phyloP scores from a whole-genome alignment of 2,888 invertebrate species.

The Tethea ocularis region DNA sequence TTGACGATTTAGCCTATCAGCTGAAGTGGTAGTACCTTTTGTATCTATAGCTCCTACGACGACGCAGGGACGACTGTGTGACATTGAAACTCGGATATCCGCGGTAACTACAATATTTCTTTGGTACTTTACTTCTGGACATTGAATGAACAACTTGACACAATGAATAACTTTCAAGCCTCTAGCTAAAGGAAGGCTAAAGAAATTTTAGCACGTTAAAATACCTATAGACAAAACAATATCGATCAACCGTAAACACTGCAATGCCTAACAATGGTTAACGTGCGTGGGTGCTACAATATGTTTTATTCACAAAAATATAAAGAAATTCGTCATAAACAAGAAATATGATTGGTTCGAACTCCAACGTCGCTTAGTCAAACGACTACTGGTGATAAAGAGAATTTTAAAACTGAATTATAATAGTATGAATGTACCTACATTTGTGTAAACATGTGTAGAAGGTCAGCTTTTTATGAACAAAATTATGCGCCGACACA shows the following conservation, averaged over 20 bases:
- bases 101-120: constrained; percentile 24
- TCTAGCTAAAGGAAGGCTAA: constrained; percentile 25
- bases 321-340: not conserved
- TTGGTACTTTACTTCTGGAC: constrained; percentile 30
- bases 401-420: not conserved
- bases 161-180: constrained; percentile 20
- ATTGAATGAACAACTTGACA: constrained; percentile 20
- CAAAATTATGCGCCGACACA: not conserved
- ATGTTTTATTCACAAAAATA: not conserved
- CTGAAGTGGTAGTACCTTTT: constrained; percentile 34
- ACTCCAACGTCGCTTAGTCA: not conserved
- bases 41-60: constrained; percentile 39
- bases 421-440: not conserved
- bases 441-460: constrained; percentile 5
- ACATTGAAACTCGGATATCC: constrained; percentile 34
- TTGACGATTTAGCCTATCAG: not conserved
- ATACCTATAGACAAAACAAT: constrained; percentile 29
- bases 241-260: constrained; percentile 25
- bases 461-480: constrained; percentile 9
- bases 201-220: constrained; percentile 27
- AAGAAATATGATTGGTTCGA: not conserved
- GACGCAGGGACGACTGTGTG: constrained; percentile 32
- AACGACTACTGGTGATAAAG: not conserved
- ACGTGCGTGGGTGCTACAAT: constrained; percentile 13
- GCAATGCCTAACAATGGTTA: constrained; percentile 23